Base-by-base conservation (phyloP, 2,113 vertebrate genomes). In the Corythornis cristatus region DNA sequence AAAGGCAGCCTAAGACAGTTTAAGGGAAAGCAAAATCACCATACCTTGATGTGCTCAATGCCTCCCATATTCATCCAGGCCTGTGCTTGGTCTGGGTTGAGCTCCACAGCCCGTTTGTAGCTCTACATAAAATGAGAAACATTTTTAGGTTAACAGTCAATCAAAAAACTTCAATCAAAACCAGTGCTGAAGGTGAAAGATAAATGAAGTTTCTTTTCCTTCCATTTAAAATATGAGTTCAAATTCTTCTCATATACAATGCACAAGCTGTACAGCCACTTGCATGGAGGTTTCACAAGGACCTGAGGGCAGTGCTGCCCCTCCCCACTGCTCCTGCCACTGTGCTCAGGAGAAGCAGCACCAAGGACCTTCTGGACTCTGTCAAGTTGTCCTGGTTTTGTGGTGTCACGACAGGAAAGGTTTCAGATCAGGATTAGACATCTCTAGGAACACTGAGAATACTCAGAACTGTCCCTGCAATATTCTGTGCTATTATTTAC, bases 1-100 rank as follows among this genome's bases (percentile, higher is more conserved):
- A 61, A 82, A 28, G 82, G 26, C 43, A 86, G 45, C 43, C 65
- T 51, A 56, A 56, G 62, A 40, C 18, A 83, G 60, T 43, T 62
- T 43, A 66, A 79, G 48, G 4, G 37, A 71, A 65, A 61, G 46
- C 12, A 71, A 28, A 22, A 26, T 9, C 71, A 28, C 66, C 95
- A 53, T 98, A 99, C 99, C 99, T 99, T 99, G 62, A 99, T 99
- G 96, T 99, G 99, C 50, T 99, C 98, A 25, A 99, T 99, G 20
- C 99, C 99, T 26, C 99, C 99, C 99, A 99, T 99, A 93, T 99
- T 99, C 99, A 99, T 99, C 99, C 99, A 99, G 86, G 99, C 99
- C 94, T 99, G 99, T 0, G 99, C 99, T 89, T 99, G 99, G 65
- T 98, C 98, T 12, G 99, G 98, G 54, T 99, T 99, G 33, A 99